Conservation (phyloP, 2,888 invertebrate genomes). For the Xiphydria camelus region DNA sequence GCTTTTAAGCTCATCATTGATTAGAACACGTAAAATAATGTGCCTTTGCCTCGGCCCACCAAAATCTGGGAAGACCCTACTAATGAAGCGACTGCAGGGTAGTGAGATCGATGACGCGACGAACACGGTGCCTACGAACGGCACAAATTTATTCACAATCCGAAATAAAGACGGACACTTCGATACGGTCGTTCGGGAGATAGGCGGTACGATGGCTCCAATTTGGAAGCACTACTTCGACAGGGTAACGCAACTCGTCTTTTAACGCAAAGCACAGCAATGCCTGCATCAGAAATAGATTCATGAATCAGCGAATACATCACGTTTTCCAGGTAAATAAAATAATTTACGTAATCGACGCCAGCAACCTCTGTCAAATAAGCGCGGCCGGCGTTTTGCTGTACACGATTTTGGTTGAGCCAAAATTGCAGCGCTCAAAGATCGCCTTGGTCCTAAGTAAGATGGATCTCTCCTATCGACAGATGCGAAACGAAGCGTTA, state of each 20-base stretch:
- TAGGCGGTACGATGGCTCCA: conserved; percentile 82
- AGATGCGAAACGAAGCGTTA: conserved; percentile 84
- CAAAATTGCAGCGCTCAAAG: conserved; percentile 68
- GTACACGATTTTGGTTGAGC: conserved; percentile 77
- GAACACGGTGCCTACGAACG: conserved; percentile 78
- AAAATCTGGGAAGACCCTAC: conserved; percentile 79
- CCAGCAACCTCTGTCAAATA: conserved; percentile 84
- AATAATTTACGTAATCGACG: conserved; percentile 80
- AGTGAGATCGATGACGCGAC: conserved; percentile 75
- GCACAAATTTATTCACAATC: conserved; percentile 75
- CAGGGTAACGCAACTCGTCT: conserved; percentile 46
- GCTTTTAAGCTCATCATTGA: too few relatives aligned
- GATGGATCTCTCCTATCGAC: conserved; percentile 84
- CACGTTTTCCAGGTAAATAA: conserved; percentile 40
- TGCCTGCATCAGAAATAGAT: not conserved
- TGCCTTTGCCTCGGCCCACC: conserved; percentile 77
- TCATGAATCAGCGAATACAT: not conserved
- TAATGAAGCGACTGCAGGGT: conserved; percentile 74
- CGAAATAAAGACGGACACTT: conserved; percentile 61
- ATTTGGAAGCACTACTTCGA: conserved; percentile 79
- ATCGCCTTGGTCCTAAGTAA: conserved; percentile 74
- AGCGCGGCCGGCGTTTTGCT: conserved; percentile 81
- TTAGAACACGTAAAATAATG: conserved; percentile 49
- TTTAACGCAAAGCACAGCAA: not conserved
- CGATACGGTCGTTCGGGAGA: conserved; percentile 68